A percentile compares a stretch with the other conserved stretches of the same genome.
phyloP scores from a whole-genome alignment of 2,113 vertebrate species.

The Hylia prasina region DNA sequence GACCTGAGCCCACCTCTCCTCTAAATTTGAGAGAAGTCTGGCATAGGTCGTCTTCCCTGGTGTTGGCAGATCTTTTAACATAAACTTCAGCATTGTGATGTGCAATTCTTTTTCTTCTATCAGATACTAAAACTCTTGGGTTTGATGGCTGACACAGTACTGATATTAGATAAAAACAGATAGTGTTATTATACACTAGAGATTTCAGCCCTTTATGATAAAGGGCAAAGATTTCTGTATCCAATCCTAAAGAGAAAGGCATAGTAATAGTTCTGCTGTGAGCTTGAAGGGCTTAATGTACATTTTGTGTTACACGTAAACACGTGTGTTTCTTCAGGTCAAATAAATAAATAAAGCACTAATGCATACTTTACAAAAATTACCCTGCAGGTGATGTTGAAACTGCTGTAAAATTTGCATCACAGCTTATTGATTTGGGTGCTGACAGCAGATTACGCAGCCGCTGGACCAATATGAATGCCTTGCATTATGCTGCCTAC shows the following conservation, averaged over 20 bases:
- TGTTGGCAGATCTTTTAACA: not conserved
- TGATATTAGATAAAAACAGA: not conserved
- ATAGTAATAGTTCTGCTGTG: not conserved
- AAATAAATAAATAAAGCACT: not conserved
- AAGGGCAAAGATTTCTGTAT: not conserved
- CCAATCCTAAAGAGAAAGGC: not conserved
- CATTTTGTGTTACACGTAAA: not conserved
- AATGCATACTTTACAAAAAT: not conserved
- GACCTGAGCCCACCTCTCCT: not conserved
- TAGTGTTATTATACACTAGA: not conserved
- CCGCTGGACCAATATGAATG: constrained; percentile 98
- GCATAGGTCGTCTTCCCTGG: not conserved
- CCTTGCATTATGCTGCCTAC: constrained; percentile 96
- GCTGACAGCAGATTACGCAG: constrained; percentile 89
- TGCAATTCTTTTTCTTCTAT: not conserved
- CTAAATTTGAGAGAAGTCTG: not conserved
- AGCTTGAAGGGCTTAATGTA: not conserved
- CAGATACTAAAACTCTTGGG: not conserved
- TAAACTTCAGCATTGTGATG: not conserved
- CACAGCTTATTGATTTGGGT: constrained; percentile 84
- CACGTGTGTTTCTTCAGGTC: not conserved
- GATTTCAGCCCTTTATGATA: not conserved
- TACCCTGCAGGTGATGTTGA: constrained; percentile 85
- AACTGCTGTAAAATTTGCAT: constrained; percentile 85
- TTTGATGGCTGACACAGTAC: not conserved